Base-by-base conservation (phyloP, 2,888 invertebrate genomes). In the Nymphalis urticae region DNA sequence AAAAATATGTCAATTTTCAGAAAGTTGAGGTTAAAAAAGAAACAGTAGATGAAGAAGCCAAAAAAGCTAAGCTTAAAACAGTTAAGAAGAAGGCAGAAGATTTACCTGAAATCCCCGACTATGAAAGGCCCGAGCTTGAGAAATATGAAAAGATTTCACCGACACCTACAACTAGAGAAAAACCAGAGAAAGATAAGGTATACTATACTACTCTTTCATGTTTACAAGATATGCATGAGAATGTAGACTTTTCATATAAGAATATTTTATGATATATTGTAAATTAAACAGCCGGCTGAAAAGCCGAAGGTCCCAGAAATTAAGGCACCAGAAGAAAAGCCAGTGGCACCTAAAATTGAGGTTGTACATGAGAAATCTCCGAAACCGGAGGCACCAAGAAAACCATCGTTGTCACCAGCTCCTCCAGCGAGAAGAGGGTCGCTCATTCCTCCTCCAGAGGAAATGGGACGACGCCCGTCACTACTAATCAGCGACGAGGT, bases 401-500 rank as follows among this genome's bases (percentile, higher is more conserved):
- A 97, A 83, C 94, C 96, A 27, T 97, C 97, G 0, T 86, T 96
- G 75, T 95, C 94, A 54, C 96, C 96, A 54, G 87, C 83, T 51
- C 92, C 92, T 48, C 85, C 85, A 0, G 86, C 81, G 58, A 86
- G 93, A 80, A 94, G 98, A 79, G 98, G 98, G 70, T 98, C 98
- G 63, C 94, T 98, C 71, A 96, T 98, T 83, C 97, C 97, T 80
- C 97, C 97, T 9, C 97, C 97, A 75, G 97, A 97, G 86, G 96
- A 95, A 87, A 95, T 96, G 89, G 96, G 96, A 81, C 95, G 98
- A 81, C 95, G 98, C 79, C 97, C 98, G 77, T 97, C 97, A 79
- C 94, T 98, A 78, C 96, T 98, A 82, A 97, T 98, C 85, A 97
- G 97, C 85, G 98, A 98, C 89, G 98, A 98, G 97, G 98, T 98